Conservation (phyloP, 35 echinoderm and acorn worm species). For the Holothuria glaberrima region DNA sequence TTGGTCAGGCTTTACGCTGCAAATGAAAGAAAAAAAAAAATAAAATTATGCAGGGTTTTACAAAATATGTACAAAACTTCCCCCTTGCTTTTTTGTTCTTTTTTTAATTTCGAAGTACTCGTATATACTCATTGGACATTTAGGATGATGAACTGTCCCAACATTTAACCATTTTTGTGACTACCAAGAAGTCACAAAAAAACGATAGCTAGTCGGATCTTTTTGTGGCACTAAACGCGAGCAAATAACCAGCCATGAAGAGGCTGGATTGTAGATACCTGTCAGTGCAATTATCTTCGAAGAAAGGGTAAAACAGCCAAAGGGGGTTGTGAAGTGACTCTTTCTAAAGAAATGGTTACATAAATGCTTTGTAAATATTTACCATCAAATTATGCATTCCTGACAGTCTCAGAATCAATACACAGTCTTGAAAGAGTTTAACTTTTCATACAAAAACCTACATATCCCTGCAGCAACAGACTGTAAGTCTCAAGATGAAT, state of each 20-base stretch:
- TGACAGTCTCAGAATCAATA: too few relatives aligned
- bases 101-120: neutral
- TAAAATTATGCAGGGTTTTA: neutral
- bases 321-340: too few relatives aligned
- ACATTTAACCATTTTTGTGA: neutral
- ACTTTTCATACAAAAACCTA: too few relatives aligned
- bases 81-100: neutral
- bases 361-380: too few relatives aligned
- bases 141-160: neutral
- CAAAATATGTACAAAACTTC: neutral
- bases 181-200: neutral
- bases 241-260: neutral
- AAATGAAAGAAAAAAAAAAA: constrained; percentile 50
- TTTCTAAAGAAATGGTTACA: too few relatives aligned
- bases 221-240: neutral
- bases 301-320: too few relatives aligned
- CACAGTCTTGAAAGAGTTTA: too few relatives aligned
- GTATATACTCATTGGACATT: neutral
- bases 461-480: too few relatives aligned
- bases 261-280: neutral
- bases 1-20: constrained; percentile 93
- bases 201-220: neutral
- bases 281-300: too few relatives aligned
- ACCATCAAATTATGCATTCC: too few relatives aligned
- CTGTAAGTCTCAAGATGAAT: too few relatives aligned